phyloP scores from a whole-genome alignment of 2,113 vertebrate species.

The Loxodonta africana region DNA sequence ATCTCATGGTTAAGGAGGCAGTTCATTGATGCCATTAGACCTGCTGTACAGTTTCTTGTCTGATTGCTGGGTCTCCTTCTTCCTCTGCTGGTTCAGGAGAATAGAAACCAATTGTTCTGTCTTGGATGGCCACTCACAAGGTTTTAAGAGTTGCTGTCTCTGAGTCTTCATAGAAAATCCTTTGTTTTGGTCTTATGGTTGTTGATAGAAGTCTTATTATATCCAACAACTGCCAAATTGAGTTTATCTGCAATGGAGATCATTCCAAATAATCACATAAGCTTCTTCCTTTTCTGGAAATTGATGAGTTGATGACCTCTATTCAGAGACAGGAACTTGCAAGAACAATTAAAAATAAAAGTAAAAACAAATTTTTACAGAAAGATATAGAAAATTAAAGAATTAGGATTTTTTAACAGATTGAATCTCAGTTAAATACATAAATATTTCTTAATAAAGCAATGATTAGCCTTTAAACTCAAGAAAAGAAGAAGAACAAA shows the following conservation, averaged over 20 bases:
- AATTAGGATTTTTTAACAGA: not conserved
- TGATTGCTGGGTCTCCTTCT: too few relatives aligned
- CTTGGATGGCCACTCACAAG: too few relatives aligned
- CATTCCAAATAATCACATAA: not conserved
- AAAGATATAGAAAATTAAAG: not conserved
- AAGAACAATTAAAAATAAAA: not conserved
- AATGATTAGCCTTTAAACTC: not conserved
- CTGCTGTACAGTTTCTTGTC: too few relatives aligned
- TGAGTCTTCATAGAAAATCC: not conserved
- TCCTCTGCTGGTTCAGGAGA: too few relatives aligned
- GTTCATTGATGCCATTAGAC: too few relatives aligned
- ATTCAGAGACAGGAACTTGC: fast-evolving
- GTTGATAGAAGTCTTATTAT: not conserved
- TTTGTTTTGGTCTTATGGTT: not conserved
- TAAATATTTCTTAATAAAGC: not conserved
- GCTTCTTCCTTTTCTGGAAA: not conserved
- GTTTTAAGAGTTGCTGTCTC: not conserved
- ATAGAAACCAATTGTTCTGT: too few relatives aligned
- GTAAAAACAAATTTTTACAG: not conserved
- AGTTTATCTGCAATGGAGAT: not conserved
- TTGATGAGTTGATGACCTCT: not conserved
- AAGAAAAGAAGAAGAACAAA: not conserved
- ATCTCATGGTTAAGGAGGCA: too few relatives aligned
- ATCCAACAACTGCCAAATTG: not conserved
- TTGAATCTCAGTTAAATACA: not conserved